Percentiles rank a stretch among this genome's conserved stretches.
phyloP scores from a whole-genome alignment of 2,888 invertebrate species.

The Melolontha melolontha region DNA sequence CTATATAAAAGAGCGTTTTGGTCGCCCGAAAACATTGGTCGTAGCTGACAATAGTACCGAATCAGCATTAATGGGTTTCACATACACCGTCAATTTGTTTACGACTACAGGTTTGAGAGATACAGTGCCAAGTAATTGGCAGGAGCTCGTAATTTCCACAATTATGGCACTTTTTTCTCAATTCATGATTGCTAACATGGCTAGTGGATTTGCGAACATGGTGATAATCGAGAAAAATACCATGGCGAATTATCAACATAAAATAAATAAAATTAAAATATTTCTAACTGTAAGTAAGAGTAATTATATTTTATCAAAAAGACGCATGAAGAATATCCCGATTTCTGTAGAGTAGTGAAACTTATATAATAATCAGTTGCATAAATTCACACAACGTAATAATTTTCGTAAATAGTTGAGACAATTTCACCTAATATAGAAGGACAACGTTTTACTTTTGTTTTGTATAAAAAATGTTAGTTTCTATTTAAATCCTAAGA shows the following conservation, averaged over 20 bases:
- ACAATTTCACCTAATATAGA: too few species aligned
- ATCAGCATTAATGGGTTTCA: conserved; percentile 38
- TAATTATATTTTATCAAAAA: neutral
- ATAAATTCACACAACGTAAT: neutral
- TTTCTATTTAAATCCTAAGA: too few species aligned
- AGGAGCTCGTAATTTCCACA: conserved; percentile 23
- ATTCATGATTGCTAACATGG: conserved; percentile 36
- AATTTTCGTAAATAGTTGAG: neutral
- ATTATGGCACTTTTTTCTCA: conserved; percentile 37
- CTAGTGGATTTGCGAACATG: conserved; percentile 39
- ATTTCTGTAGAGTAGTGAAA: neutral
- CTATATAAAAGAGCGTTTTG: conserved; percentile 10
- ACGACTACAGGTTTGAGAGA: conserved; percentile 39
- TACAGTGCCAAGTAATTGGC: conserved; percentile 29
- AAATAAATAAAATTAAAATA: conserved; percentile 32
- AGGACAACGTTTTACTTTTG: too few species aligned
- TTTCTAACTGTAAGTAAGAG: conserved; percentile 36
- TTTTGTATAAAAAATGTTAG: too few species aligned
- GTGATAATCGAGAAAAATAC: conserved; percentile 39
- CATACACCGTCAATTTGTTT: conserved; percentile 40
- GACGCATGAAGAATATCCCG: neutral
- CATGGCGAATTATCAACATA: conserved; percentile 33
- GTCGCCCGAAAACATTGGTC: conserved; percentile 23
- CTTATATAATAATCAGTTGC: neutral
- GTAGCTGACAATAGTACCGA: conserved; percentile 1